Evolutionary conservation across 2,888 invertebrate genomes (phyloP).

Genomic region (Mythimna vitellina): DNA sequence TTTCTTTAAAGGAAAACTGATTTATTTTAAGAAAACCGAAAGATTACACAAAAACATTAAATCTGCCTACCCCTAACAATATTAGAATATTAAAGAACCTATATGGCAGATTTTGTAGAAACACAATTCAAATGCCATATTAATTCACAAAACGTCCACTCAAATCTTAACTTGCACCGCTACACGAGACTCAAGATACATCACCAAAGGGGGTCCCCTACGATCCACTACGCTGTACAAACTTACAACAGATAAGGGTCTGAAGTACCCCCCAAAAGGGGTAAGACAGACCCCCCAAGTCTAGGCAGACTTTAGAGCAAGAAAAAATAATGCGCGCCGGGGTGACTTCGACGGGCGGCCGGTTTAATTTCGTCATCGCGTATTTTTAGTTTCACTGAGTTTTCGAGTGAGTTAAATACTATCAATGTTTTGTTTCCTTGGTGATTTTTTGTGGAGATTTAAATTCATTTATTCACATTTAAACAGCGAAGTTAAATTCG

Average conservation of each 20-base stretch:
- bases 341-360: slow-evolving; percentile 68
- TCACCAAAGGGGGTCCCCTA: slow-evolving; percentile 87
- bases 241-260: slow-evolving; percentile 90
- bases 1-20: too few relatives aligned
- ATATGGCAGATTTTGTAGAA: neutral
- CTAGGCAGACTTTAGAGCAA: slow-evolving; percentile 86
- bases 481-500: too few relatives aligned
- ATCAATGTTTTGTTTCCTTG: neutral
- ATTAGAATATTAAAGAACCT: too few relatives aligned
- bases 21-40: too few relatives aligned
- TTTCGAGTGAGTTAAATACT: slow-evolving; percentile 7
- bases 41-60: too few relatives aligned
- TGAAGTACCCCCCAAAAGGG: slow-evolving; percentile 90
- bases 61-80: too few relatives aligned
- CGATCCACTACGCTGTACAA: slow-evolving; percentile 89
- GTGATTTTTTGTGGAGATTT: neutral
- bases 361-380: slow-evolving; percentile 63
- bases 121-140: neutral
- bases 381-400: slow-evolving; percentile 54
- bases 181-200: slow-evolving; percentile 87
- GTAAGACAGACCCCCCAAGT: slow-evolving; percentile 88
- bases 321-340: slow-evolving; percentile 85
- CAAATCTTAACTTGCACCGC: slow-evolving; percentile 71
- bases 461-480: too few relatives aligned
- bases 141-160: slow-evolving; percentile 34